Conservation (phyloP, 2,797 vertebrate genomes). For the Sparus aurata region DNA sequence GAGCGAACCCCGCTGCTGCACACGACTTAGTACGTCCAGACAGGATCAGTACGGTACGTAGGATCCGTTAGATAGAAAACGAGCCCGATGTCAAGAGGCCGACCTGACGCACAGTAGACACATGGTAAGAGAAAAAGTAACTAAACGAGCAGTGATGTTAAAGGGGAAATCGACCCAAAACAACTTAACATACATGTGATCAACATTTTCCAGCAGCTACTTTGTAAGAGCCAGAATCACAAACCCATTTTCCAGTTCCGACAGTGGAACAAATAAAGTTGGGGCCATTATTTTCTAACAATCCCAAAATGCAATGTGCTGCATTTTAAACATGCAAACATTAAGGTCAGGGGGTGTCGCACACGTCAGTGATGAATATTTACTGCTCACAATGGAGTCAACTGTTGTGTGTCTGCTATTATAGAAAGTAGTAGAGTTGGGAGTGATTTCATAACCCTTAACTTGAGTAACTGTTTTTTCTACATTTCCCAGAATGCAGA, state of each 20-base stretch:
- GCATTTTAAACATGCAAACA: not conserved
- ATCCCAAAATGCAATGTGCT: not conserved
- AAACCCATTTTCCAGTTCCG: not conserved
- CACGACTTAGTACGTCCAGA: not conserved
- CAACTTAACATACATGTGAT: not conserved
- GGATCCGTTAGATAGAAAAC: constrained; percentile 21
- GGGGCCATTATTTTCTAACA: not conserved
- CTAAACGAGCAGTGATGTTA: not conserved
- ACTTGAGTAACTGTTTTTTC: not conserved
- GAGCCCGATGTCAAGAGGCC: constrained; percentile 2
- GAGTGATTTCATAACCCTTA: not conserved
- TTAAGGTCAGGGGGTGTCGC: too few species aligned
- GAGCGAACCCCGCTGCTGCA: not conserved
- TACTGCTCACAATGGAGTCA: not conserved
- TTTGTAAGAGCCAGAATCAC: not conserved
- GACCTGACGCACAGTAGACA: constrained; percentile 25
- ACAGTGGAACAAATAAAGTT: not conserved
- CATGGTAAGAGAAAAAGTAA: not conserved
- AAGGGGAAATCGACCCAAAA: constrained; percentile 29
- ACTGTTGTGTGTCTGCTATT: too few species aligned
- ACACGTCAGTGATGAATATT: not conserved
- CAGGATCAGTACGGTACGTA: not conserved
- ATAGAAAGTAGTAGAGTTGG: not conserved
- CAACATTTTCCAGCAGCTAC: constrained; percentile 14
- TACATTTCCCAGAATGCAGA: constrained; percentile 1